These are phyloP conservation scores for Eonycteris spelaea DNA, from an alignment of 2,113 vertebrate genomes.

Conservation along the genomic window DNA sequence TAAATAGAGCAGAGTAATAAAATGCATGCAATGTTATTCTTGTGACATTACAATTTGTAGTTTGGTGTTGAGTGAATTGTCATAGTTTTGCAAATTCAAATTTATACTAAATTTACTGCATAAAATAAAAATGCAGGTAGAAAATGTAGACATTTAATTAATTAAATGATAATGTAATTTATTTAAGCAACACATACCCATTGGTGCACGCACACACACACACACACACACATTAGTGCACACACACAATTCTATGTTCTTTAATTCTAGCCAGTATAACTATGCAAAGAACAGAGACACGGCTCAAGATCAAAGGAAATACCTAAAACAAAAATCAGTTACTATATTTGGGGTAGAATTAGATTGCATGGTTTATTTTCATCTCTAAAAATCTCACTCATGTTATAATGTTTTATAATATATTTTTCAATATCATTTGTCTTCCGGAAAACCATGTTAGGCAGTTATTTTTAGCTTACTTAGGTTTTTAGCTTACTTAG, in stretches of 20 bases:
- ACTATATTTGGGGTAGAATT: background rate
- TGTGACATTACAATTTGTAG: background rate
- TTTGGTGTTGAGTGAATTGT: background rate
- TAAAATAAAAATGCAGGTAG: background rate
- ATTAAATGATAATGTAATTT: background rate
- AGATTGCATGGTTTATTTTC: background rate
- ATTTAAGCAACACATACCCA: background rate
- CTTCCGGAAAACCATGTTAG: background rate
- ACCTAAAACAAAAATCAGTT: background rate
- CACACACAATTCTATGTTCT: background rate
- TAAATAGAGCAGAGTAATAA: background rate
- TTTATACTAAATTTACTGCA: background rate
- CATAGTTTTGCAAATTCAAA: slow-evolving; percentile 12
- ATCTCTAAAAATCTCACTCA: background rate
- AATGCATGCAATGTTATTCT: background rate
- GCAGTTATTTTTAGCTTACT: background rate
- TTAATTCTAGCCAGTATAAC: background rate
- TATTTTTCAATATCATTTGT: background rate
- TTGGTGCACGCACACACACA: background rate
- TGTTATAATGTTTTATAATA: background rate
- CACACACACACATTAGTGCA: background rate
- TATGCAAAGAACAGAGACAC: background rate
- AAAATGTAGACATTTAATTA: background rate
- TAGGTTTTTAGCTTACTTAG: background rate
- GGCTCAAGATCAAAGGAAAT: background rate